These are phyloP conservation scores for Drosophila ochracea DNA, from an alignment of 2,888 invertebrate genomes.

Conservation along the genomic window DNA sequence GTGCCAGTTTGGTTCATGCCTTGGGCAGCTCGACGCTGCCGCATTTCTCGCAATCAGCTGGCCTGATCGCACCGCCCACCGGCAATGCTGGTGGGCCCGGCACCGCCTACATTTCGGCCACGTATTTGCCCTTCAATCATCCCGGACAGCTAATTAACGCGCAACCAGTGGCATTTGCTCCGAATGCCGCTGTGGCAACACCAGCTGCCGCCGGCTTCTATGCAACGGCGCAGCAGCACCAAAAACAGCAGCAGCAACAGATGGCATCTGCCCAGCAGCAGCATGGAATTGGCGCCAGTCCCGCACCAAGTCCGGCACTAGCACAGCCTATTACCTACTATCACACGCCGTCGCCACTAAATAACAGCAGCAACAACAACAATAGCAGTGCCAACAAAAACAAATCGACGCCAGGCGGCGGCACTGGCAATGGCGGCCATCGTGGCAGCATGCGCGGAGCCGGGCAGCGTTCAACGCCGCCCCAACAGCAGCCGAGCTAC, in stretches of 20 bases:
- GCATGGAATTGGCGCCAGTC: slow-evolving; percentile 31
- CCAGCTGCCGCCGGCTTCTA: slow-evolving; percentile 34
- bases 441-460: slow-evolving; percentile 44
- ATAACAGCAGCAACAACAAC: slow-evolving; percentile 33
- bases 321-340: slow-evolving; percentile 42
- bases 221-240: slow-evolving; percentile 26
- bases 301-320: slow-evolving; percentile 30
- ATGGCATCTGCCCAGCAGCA: slow-evolving; percentile 38
- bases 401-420: slow-evolving; percentile 6
- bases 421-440: slow-evolving; percentile 36
- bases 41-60: slow-evolving; percentile 64
- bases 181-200: slow-evolving; percentile 49
- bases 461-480: slow-evolving; percentile 50
- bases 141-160: slow-evolving; percentile 46
- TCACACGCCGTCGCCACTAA: slow-evolving; percentile 16
- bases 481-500: slow-evolving; percentile 53
- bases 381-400: slow-evolving; percentile 13
- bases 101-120: slow-evolving; percentile 39
- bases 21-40: slow-evolving; percentile 52
- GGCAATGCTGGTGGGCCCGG: slow-evolving; percentile 28
- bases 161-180: slow-evolving; percentile 49
- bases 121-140: slow-evolving; percentile 57
- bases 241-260: slow-evolving; percentile 54
- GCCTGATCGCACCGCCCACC: slow-evolving; percentile 62
- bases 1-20: slow-evolving; percentile 55